Conservation (phyloP, 2,888 invertebrate genomes). For the Danaus chrysippus region DNA sequence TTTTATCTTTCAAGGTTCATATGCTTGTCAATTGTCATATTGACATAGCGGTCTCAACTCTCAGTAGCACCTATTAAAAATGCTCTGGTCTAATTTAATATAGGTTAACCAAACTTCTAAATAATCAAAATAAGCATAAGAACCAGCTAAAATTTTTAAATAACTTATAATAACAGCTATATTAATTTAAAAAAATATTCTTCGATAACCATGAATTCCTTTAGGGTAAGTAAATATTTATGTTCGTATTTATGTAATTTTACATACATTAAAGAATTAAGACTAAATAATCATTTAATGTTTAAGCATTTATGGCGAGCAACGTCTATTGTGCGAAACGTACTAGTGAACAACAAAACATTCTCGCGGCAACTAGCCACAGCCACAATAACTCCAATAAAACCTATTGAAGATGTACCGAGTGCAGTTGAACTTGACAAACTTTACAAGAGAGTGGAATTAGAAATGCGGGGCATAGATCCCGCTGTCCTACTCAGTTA, state of each 20-base stretch:
- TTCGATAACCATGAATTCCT: neutral
- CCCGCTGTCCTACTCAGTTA: constrained; percentile 93
- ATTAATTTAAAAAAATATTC: neutral
- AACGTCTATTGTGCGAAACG: constrained; percentile 43
- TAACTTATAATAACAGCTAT: neutral
- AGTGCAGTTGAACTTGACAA: constrained; percentile 81
- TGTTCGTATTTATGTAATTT: neutral
- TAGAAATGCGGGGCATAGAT: constrained; percentile 94
- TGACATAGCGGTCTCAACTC: too few species aligned
- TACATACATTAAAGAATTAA: neutral
- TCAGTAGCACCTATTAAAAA: too few species aligned
- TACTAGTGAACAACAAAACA: constrained; percentile 38
- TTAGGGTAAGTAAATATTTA: constrained; percentile 6
- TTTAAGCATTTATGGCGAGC: constrained; percentile 57
- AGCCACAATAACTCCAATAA: constrained; percentile 41
- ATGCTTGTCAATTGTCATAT: too few species aligned
- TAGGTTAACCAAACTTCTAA: neutral
- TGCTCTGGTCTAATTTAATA: neutral
- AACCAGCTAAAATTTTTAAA: neutral
- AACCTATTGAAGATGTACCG: constrained; percentile 42
- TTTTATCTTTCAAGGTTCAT: too few species aligned
- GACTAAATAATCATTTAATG: constrained; percentile 16
- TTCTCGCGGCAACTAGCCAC: constrained; percentile 45
- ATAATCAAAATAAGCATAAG: neutral
- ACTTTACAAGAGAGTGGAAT: constrained; percentile 88